A percentile compares a stretch with the other conserved stretches of the same genome.
phyloP scores from a whole-genome alignment of 2,888 invertebrate species.

The Synanthedon vespiformis region DNA sequence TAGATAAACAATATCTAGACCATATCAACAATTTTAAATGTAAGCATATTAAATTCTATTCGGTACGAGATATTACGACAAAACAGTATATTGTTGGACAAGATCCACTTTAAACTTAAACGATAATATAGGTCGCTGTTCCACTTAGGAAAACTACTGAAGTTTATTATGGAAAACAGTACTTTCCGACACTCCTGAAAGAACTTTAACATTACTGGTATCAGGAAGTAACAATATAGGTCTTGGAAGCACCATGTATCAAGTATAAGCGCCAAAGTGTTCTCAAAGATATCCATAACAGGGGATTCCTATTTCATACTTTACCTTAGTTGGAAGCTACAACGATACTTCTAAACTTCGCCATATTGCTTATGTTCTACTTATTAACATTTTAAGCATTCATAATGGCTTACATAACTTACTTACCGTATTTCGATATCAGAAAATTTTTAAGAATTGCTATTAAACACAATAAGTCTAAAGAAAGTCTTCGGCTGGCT shows the following conservation, averaged over 20 bases:
- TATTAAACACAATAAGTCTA: no score
- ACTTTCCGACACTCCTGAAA: background rate
- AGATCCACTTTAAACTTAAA: background rate
- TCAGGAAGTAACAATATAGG: constrained; percentile 3
- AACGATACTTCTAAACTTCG: constrained; percentile 29
- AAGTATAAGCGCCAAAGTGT: constrained; percentile 17
- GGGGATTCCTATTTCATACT: constrained; percentile 30
- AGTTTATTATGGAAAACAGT: background rate
- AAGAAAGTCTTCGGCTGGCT: no score
- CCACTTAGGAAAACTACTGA: background rate
- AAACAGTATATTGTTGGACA: background rate
- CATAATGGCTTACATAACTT: constrained; percentile 1
- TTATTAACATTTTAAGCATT: constrained; percentile 6
- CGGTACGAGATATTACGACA: no score
- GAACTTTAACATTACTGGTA: constrained; percentile 9
- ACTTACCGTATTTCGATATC: no score
- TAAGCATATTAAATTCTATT: no score
- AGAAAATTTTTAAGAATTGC: no score
- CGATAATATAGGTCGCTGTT: background rate
- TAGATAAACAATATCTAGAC: no score
- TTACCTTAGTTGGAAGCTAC: constrained; percentile 24
- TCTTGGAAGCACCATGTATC: constrained; percentile 13
- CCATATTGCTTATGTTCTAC: constrained; percentile 12
- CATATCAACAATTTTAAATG: no score
- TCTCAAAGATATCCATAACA: constrained; percentile 9